phyloP scores from a whole-genome alignment of 2,113 vertebrate species.

The Tinamus guttatus region DNA sequence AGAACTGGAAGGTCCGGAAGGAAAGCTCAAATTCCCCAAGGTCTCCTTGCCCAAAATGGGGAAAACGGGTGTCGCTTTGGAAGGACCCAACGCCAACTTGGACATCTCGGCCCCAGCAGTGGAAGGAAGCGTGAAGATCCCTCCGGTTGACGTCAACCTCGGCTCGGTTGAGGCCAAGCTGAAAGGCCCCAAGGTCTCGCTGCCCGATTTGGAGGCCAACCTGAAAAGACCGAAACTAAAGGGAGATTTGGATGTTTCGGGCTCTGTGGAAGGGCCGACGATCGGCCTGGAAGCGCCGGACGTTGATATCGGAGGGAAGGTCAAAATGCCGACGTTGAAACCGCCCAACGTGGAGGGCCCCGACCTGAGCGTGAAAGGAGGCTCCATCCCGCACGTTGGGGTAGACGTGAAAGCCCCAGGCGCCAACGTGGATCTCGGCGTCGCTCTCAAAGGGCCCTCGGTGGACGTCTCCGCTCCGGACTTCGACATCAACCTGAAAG shows the following conservation, averaged over 20 bases:
- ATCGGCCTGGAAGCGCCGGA: background rate
- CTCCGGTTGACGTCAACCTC: background rate
- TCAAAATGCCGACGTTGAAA: conserved; percentile 53
- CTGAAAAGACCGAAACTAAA: conserved; percentile 78
- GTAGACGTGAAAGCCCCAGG: background rate
- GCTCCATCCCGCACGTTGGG: background rate
- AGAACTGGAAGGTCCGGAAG: conserved; percentile 73
- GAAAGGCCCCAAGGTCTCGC: conserved; percentile 58
- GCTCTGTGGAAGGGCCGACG: background rate
- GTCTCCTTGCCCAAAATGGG: conserved; percentile 66
- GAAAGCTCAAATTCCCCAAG: conserved; percentile 68
- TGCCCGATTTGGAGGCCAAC: conserved; percentile 67
- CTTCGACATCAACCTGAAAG: conserved; percentile 71
- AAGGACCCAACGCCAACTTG: background rate
- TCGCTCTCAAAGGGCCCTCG: conserved; percentile 15
- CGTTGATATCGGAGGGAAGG: conserved; percentile 54
- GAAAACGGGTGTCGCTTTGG: conserved; percentile 21
- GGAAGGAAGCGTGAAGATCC: background rate
- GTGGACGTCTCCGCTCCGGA: background rate
- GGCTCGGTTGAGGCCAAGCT: conserved; percentile 38
- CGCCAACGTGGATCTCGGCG: background rate
- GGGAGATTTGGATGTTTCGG: conserved; percentile 47
- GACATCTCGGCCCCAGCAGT: background rate
- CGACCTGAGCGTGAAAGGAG: background rate
- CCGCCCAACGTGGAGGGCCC: background rate